phyloP scores from a whole-genome alignment of 2,888 invertebrate genomes.

The Atrina japonica region DNA sequence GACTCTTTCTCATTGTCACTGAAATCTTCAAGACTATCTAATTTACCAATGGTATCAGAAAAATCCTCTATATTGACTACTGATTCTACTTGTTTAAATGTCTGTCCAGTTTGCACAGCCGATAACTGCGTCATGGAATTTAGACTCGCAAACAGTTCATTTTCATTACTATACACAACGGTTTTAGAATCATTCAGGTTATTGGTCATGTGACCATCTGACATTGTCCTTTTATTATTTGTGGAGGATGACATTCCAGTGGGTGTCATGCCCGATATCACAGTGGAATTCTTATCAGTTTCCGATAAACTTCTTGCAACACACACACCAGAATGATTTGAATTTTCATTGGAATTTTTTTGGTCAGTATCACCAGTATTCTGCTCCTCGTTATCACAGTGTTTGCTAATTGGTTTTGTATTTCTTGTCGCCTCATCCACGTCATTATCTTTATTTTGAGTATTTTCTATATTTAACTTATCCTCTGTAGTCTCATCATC shows the following conservation, averaged over 20 bases:
- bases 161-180: background rate
- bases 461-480: background rate
- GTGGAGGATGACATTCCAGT: no score
- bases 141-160: slow-evolving; percentile 44
- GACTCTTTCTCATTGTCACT: slow-evolving; percentile 31
- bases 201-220: no score
- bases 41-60: slow-evolving; percentile 45
- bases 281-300: background rate
- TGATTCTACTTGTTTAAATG: slow-evolving; percentile 57
- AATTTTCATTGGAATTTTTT: background rate
- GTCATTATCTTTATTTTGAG: background rate
- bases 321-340: background rate
- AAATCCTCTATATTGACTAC: slow-evolving; percentile 61
- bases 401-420: background rate
- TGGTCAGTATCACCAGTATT: no score
- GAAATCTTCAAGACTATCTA: slow-evolving; percentile 18
- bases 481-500: background rate
- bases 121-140: slow-evolving; percentile 60
- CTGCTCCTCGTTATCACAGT: slow-evolving; percentile 13
- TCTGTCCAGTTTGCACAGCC: slow-evolving; percentile 65
- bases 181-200: no score
- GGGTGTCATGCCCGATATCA: no score
- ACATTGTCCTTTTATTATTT: no score
- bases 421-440: slow-evolving; percentile 1
- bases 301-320: no score